Base-by-base conservation (phyloP, 1,140 invertebrate genomes). In the Dinoponera quadriceps region DNA sequence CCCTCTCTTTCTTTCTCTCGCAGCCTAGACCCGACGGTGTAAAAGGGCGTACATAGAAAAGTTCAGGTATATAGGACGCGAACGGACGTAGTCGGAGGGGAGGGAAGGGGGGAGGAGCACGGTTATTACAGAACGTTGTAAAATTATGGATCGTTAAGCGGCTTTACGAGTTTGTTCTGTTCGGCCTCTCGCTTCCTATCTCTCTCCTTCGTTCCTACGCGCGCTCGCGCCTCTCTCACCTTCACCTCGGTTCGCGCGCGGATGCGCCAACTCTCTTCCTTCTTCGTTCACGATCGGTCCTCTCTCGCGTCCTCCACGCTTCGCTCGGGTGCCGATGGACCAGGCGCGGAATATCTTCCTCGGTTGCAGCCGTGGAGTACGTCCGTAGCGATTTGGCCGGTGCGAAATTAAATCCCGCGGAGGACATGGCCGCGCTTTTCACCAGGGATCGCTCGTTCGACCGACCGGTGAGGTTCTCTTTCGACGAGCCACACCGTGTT, bases 101-200 rank as follows among this genome's bases (percentile, higher is more conserved):
- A 55, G 33, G 33, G 13, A 13, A 57, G 48, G 44, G 62, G 78
- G 62, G 65, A 81, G 73, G 55, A 84, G 74, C 85, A 88, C 82
- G 86, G 88, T 92, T 91, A 92, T 92, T 92, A 93, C 85, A 91
- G 91, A 91, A 91, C 89, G 90, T 90, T 91, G 90, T 88, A 91
- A 92, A 93, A 93, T 93, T 93, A 93, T 93, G 90, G 91, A 91
- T 92, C 92, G 92, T 93, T 93, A 92, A 92, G 85, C 83, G 82
- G 85, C 84, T 92, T 92, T 92, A 93, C 90, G 91, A 93, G 91
- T 92, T 92, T 92, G 90, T 90, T 92, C 90, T 91, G 90, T 90
- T 91, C 85, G 81, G 71, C 83, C 86, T 88, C 86, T 89, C 62
- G 44, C 57, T 83, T 81, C 82, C 49, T 75, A 20, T 48, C 49